Conservation (phyloP, 2,113 vertebrate species). For the Sitta europaea region DNA sequence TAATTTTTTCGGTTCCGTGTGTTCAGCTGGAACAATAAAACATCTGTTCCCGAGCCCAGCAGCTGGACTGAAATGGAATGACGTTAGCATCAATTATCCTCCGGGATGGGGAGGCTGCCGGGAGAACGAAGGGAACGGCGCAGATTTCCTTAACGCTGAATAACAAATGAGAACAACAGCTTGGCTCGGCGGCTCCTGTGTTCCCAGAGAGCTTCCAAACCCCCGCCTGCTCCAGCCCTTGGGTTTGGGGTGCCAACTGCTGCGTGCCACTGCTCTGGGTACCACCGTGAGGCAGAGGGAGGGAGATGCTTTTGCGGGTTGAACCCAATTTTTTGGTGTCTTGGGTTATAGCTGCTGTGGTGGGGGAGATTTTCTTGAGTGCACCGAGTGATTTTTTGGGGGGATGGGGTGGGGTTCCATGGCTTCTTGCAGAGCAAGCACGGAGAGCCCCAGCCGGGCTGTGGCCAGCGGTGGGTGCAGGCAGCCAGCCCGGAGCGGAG, state of each 20-base stretch:
- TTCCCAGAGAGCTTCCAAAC: background rate
- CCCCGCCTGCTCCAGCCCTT: background rate
- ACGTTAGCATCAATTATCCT: slow-evolving; percentile 70
- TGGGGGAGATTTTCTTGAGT: background rate
- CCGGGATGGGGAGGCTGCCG: background rate
- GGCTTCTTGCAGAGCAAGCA: background rate
- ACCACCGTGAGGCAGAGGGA: fast-evolving
- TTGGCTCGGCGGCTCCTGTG: background rate
- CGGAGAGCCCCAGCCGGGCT: background rate
- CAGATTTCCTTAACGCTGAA: background rate
- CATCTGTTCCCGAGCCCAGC: slow-evolving; percentile 73
- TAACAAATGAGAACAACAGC: slow-evolving; percentile 26
- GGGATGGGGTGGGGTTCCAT: background rate
- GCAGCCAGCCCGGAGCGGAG: background rate
- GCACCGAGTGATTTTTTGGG: background rate
- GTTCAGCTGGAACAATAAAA: slow-evolving; percentile 71
- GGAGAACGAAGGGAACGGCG: background rate
- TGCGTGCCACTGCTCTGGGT: background rate
- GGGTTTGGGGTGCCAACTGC: fast-evolving
- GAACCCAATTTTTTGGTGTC: background rate
- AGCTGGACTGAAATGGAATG: slow-evolving; percentile 68
- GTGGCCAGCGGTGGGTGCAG: background rate
- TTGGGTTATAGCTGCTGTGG: fast-evolving
- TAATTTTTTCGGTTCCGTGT: background rate
- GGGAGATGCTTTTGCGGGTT: background rate